Conservation (phyloP, 1,140 invertebrate genomes). For the Armadillidium nasatum region DNA sequence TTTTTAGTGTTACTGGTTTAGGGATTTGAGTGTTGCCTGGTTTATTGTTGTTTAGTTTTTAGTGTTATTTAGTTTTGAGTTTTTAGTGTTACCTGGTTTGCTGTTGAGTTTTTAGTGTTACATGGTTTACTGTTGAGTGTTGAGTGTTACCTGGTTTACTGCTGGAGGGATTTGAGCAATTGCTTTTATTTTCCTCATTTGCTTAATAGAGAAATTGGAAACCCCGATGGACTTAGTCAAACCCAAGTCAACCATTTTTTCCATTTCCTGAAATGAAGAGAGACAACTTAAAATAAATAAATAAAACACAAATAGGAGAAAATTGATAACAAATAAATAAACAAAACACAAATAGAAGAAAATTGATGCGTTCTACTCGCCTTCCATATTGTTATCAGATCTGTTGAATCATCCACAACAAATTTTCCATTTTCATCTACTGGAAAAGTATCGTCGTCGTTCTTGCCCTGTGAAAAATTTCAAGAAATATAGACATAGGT, state of each 20-base stretch:
- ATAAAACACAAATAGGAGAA: too few species aligned
- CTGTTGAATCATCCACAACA: constrained; percentile 61
- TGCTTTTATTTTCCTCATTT: constrained; percentile 46
- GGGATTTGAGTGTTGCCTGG: too few species aligned
- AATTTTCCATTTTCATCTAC: constrained; percentile 58
- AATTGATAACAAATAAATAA: too few species aligned
- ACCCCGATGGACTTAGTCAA: constrained; percentile 49
- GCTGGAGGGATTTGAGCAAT: constrained; percentile 67
- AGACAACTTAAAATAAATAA: too few species aligned
- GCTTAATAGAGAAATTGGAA: constrained; percentile 48
- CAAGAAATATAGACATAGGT: too few species aligned
- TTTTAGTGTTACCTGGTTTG: too few species aligned
- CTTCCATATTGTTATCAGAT: constrained; percentile 69
- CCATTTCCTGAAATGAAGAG: constrained; percentile 44
- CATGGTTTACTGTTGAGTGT: too few species aligned
- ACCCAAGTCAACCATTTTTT: constrained; percentile 47
- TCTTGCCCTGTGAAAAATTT: constrained; percentile 56
- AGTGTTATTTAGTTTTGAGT: too few species aligned
- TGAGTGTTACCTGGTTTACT: constrained; percentile 67
- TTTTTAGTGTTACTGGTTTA: too few species aligned
- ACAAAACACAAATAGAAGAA: too few species aligned
- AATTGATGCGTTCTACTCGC: constrained; percentile 51
- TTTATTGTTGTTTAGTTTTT: too few species aligned
- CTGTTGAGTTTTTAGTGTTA: too few species aligned
- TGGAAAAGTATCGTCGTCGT: constrained; percentile 49